These are phyloP conservation scores for Drosophila phalerata DNA, from an alignment of 2,888 invertebrate genomes.

Conservation along the genomic window DNA sequence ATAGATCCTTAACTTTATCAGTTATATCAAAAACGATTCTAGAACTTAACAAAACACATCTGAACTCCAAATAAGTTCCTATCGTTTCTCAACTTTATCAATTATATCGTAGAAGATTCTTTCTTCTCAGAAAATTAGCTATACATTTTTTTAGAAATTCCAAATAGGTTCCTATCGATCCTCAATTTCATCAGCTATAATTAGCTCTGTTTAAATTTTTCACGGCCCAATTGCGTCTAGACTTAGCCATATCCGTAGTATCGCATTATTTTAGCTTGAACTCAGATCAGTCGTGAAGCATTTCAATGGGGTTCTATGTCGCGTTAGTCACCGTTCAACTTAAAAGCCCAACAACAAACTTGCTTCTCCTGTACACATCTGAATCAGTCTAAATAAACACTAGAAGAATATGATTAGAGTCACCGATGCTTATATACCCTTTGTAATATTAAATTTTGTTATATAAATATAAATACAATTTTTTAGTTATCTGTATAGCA, in stretches of 20 bases:
- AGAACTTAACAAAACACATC: too few relatives aligned
- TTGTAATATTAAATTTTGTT: too few relatives aligned
- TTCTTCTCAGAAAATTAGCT: too few relatives aligned
- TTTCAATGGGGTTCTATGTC: conserved; percentile 32
- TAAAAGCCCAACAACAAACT: conserved; percentile 14
- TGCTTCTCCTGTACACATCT: conserved; percentile 23
- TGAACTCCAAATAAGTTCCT: too few relatives aligned
- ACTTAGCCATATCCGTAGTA: conserved; percentile 1
- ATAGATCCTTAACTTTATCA: not conserved
- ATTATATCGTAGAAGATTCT: not conserved
- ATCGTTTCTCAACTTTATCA: too few relatives aligned
- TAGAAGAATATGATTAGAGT: not conserved
- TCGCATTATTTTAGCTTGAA: not conserved
- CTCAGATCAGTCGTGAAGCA: conserved; percentile 40
- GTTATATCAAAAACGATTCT: too few relatives aligned
- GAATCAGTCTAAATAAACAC: conserved; percentile 52
- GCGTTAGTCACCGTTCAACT: conserved; percentile 46
- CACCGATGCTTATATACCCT: conserved; percentile 27
- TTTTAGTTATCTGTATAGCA: too few relatives aligned
- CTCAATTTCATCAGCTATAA: not conserved
- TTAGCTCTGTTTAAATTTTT: not conserved
- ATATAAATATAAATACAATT: too few relatives aligned
- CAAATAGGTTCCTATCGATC: not conserved
- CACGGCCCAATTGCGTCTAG: conserved; percentile 4
- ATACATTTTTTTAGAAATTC: not conserved